phyloP scores from a whole-genome alignment of 2,888 invertebrate species.

The Ypsolopha scabrella region DNA sequence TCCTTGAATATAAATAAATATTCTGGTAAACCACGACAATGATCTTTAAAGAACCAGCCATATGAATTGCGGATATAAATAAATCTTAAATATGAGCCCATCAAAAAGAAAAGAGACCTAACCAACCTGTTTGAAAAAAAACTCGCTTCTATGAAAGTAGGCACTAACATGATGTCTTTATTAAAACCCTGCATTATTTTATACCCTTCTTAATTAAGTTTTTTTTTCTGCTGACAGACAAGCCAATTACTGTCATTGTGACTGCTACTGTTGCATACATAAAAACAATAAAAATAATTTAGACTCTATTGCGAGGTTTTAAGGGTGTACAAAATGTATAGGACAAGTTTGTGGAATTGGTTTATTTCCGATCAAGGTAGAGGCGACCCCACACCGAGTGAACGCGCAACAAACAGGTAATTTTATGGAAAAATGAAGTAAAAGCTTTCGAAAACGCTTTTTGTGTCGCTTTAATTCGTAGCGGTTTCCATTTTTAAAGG shows the following conservation, averaged over 20 bases:
- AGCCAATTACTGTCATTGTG: slow-evolving; percentile 4
- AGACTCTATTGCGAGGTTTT: background rate
- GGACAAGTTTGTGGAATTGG: background rate
- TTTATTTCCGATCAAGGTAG: slow-evolving; percentile 1
- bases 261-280: background rate
- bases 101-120: background rate
- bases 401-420: background rate
- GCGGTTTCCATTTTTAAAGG: background rate
- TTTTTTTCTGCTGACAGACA: background rate
- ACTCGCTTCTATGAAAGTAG: background rate
- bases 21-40: too few relatives aligned
- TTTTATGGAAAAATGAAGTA: background rate
- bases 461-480: background rate
- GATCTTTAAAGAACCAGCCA: too few relatives aligned
- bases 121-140: background rate
- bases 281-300: background rate
- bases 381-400: slow-evolving; percentile 2
- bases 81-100: too few relatives aligned
- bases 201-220: background rate
- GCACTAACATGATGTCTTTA: background rate
- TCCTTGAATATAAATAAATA: too few relatives aligned
- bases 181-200: slow-evolving; percentile 1
- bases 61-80: too few relatives aligned
- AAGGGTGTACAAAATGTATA: background rate
- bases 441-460: background rate